phyloP scores from a whole-genome alignment of 2,888 invertebrate species.

The Drosophila ustulata region DNA sequence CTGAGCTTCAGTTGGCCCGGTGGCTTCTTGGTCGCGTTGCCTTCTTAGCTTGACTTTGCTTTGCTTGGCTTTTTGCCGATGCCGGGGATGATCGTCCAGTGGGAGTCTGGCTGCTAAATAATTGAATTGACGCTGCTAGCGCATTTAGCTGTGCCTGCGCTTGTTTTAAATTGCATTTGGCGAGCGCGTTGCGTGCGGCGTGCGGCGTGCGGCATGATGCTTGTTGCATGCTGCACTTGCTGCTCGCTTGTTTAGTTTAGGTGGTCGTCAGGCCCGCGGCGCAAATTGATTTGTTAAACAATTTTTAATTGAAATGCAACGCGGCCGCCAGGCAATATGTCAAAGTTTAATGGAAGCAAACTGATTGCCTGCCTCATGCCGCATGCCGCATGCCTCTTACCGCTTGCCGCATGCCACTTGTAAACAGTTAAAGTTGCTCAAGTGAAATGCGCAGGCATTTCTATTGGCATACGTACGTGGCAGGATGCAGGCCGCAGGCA shows the following conservation, averaged over 20 bases:
- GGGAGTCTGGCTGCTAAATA: slow-evolving; percentile 61
- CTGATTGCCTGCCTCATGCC: slow-evolving; percentile 35
- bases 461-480: slow-evolving; percentile 57
- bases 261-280: slow-evolving; percentile 43
- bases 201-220: slow-evolving; percentile 9
- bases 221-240: slow-evolving; percentile 13
- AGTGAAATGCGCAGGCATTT: slow-evolving; percentile 70
- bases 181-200: slow-evolving; percentile 17
- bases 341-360: slow-evolving; percentile 51
- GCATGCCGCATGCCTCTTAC: slow-evolving; percentile 3
- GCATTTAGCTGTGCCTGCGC: slow-evolving; percentile 42
- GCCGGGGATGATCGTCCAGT: slow-evolving; percentile 57
- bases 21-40: background rate
- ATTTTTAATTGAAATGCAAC: slow-evolving; percentile 76
- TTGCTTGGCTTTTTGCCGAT: slow-evolving; percentile 28
- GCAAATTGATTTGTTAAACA: slow-evolving; percentile 75
- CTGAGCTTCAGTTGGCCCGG: slow-evolving; percentile 7
- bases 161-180: slow-evolving; percentile 66
- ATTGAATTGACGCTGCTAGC: slow-evolving; percentile 70
- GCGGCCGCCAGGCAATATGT: slow-evolving; percentile 57
- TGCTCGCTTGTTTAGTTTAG: slow-evolving; percentile 53
- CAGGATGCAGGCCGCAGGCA: slow-evolving; percentile 20
- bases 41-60: background rate
- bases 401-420: slow-evolving; percentile 56
- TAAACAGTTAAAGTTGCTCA: slow-evolving; percentile 63